These are phyloP conservation scores for Grapholita molesta DNA, from an alignment of 1,140 invertebrate genomes.

Conservation along the genomic window DNA sequence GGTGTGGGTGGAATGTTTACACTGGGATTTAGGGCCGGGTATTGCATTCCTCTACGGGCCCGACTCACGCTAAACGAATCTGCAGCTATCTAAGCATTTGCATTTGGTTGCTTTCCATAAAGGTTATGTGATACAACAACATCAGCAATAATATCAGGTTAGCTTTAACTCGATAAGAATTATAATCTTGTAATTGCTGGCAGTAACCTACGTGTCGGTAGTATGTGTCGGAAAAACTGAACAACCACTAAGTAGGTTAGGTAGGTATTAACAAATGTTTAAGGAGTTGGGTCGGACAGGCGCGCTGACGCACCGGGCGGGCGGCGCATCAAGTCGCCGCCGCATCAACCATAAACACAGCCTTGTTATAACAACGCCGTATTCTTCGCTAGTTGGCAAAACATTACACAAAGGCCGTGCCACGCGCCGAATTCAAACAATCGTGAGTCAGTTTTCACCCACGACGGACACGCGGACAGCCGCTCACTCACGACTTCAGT, in stretches of 20 bases:
- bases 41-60: slow-evolving; percentile 61
- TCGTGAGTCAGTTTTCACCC: slow-evolving; percentile 35
- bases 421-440: slow-evolving; percentile 65
- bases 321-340: slow-evolving; percentile 32
- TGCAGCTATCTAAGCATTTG: slow-evolving; percentile 23
- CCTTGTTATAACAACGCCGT: slow-evolving; percentile 30
- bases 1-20: slow-evolving; percentile 68
- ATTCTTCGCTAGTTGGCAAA: slow-evolving; percentile 57
- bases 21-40: slow-evolving; percentile 60
- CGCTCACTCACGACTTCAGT: slow-evolving; percentile 9
- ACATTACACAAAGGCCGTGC: slow-evolving; percentile 60
- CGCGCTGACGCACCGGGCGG: background rate
- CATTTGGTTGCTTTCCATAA: too few species aligned
- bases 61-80: slow-evolving; percentile 18
- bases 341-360: slow-evolving; percentile 50
- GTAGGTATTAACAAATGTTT: slow-evolving; percentile 20
- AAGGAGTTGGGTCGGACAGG: background rate
- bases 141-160: too few species aligned
- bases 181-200: too few species aligned
- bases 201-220: too few species aligned
- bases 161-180: too few species aligned
- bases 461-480: background rate
- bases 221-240: too few species aligned
- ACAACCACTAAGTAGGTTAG: too few species aligned
- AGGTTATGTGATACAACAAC: too few species aligned